Evolutionary conservation across 1,140 invertebrate species (phyloP), one percentile per base, ranked within the genome.

Genomic region (Lycorma delicatula): DNA sequence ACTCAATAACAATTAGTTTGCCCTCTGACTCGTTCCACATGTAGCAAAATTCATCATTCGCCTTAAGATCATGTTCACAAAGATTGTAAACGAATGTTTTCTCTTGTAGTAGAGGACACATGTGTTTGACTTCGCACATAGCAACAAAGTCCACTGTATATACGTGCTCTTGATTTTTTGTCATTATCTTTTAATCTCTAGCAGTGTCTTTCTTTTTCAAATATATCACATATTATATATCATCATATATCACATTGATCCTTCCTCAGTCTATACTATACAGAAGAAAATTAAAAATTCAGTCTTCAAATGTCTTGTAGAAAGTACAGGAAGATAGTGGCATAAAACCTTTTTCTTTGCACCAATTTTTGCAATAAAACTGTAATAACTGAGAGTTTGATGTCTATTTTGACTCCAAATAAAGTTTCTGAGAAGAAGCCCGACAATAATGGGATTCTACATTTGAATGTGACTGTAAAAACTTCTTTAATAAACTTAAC

Each of bases 1-100:
- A 52, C 22, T 52, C 26, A 52, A 29, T 31, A 29, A 28, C 49
- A 11, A 16, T 22, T 22, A 52, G 27, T 11, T 18, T 5, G 13
- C 49, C 49, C 22, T 56, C 54, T 29, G 41, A 25, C 44, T 56
- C 54, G 23, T 56, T 49, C 54, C 41, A 56, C n/a, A 22, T 50
- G 26, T 47, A 56, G 44, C 44, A 51, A 36, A 29, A 56, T 50
- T 41, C 44, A 12, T 56, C 54, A 2, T 28, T 16, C 12, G 54
- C 18, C 28, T 56, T 56, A n/a, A 56, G 41, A 46, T 56, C 26
- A 28, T 25, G 49, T 7, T 48, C 26, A 16, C 18, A 25, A n/a
- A 56, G 23, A 28, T 56, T 56, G 44, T 56, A 36, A 23, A 55
- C 12, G 38, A 49, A 12, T 22, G 54, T 49, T 56, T 46, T 47